Evolutionary conservation across 2,888 invertebrate species (phyloP).

Genomic region (Scrobipalpa atriplicella): DNA sequence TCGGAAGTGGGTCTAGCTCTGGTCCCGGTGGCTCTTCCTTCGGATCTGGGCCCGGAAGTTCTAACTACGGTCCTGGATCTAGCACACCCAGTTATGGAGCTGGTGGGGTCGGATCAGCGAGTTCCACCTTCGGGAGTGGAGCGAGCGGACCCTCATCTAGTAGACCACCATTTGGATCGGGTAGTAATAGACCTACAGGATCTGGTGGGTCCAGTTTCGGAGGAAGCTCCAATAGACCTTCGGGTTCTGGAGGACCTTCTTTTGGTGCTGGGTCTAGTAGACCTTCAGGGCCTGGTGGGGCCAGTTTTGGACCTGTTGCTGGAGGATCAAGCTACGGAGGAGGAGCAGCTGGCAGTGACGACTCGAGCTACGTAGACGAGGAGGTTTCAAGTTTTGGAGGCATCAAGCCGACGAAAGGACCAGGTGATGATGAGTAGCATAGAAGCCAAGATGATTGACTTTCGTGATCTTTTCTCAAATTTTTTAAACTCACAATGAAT

Average conservation of each 20-base stretch:
- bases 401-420: slow-evolving; percentile 53
- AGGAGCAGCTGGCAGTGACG: slow-evolving; percentile 37
- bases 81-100: slow-evolving; percentile 27
- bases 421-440: slow-evolving; percentile 75
- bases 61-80: slow-evolving; percentile 29
- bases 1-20: background rate
- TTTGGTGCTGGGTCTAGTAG: slow-evolving; percentile 30
- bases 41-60: slow-evolving; percentile 15
- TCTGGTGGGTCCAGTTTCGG: slow-evolving; percentile 27
- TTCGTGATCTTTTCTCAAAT: slow-evolving; percentile 66
- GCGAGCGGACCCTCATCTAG: slow-evolving; percentile 24
- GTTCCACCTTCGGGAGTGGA: slow-evolving; percentile 23
- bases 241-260: slow-evolving; percentile 27
- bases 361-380: slow-evolving; percentile 63
- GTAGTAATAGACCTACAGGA: slow-evolving; percentile 21
- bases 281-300: slow-evolving; percentile 24
- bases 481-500: slow-evolving; percentile 1
- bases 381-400: slow-evolving; percentile 55
- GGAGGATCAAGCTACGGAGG: slow-evolving; percentile 27
- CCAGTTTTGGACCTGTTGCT: slow-evolving; percentile 26
- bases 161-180: slow-evolving; percentile 27
- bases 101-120: slow-evolving; percentile 26
- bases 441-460: slow-evolving; percentile 63
- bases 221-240: slow-evolving; percentile 17
- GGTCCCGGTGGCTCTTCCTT: slow-evolving; percentile 28